Evolutionary conservation across 2,113 vertebrate genomes (phyloP).

Genomic region (Pangasianodon hypophthalmus): DNA sequence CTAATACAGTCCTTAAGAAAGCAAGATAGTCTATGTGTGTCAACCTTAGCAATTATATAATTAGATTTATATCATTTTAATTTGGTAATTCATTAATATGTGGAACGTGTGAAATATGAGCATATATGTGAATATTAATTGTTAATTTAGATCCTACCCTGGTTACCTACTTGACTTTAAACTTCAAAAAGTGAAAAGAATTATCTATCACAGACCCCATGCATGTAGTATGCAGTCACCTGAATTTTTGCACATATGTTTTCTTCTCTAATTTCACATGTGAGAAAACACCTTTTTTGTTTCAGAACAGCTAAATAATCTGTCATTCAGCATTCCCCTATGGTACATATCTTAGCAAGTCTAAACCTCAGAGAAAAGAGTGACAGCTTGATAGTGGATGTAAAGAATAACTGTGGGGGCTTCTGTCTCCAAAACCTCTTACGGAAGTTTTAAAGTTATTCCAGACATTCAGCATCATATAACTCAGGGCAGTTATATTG

Average conservation of each 20-base stretch:
- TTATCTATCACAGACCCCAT: not conserved
- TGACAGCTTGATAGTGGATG: not conserved
- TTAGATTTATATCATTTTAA: not conserved
- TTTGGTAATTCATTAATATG: not conserved
- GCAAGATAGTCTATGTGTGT: not conserved
- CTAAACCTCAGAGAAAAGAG: not conserved
- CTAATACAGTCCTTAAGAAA: slow-evolving; percentile 24
- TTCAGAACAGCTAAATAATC: not conserved
- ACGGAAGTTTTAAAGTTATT: not conserved
- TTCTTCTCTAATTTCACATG: not conserved
- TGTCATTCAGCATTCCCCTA: not conserved
- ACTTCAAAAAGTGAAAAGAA: not conserved
- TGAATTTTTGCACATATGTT: not conserved
- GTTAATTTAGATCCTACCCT: not conserved
- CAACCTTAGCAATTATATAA: not conserved
- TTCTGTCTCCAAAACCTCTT: not conserved
- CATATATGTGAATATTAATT: not conserved
- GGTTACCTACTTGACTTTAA: not conserved
- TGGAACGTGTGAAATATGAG: not conserved
- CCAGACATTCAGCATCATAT: not conserved
- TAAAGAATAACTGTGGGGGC: not conserved
- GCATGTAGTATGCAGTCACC: not conserved
- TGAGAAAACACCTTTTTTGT: not conserved
- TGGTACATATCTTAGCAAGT: not conserved
- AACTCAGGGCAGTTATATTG: not conserved